Conservation (phyloP, 2,797 vertebrate genomes). For the Balearica regulorum region DNA sequence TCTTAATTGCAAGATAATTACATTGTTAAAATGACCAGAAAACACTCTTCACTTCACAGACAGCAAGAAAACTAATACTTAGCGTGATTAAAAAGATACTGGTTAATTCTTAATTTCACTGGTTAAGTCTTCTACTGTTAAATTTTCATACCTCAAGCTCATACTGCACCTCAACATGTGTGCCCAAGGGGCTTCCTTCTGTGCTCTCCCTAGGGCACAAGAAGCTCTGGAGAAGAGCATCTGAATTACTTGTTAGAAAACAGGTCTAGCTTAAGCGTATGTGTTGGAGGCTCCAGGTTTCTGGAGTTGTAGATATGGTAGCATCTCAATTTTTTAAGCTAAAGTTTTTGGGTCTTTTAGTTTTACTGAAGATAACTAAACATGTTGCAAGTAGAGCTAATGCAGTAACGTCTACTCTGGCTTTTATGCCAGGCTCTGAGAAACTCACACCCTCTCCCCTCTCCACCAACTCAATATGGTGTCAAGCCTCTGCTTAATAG, state of each 20-base stretch:
- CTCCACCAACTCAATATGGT: neutral
- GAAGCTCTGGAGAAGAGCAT: neutral
- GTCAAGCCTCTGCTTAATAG: neutral
- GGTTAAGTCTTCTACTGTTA: neutral
- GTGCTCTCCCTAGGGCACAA: neutral
- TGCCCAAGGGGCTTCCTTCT: neutral
- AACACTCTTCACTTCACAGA: neutral
- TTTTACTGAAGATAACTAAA: neutral
- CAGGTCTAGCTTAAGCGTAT: neutral
- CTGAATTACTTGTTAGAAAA: neutral
- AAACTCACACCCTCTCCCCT: neutral
- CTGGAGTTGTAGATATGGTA: neutral
- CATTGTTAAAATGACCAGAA: neutral
- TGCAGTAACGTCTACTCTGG: neutral
- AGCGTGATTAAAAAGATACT: neutral
- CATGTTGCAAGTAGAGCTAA: neutral
- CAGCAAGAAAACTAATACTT: neutral
- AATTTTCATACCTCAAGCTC: neutral
- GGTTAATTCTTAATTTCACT: neutral
- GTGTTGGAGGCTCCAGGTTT: neutral
- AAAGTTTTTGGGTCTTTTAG: neutral
- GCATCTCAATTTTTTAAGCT: neutral
- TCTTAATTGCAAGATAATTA: neutral
- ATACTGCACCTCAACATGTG: rapidly evolving
- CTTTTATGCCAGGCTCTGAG: neutral